Conservation (phyloP, 2,113 vertebrate species). For the Alectura lathami region DNA sequence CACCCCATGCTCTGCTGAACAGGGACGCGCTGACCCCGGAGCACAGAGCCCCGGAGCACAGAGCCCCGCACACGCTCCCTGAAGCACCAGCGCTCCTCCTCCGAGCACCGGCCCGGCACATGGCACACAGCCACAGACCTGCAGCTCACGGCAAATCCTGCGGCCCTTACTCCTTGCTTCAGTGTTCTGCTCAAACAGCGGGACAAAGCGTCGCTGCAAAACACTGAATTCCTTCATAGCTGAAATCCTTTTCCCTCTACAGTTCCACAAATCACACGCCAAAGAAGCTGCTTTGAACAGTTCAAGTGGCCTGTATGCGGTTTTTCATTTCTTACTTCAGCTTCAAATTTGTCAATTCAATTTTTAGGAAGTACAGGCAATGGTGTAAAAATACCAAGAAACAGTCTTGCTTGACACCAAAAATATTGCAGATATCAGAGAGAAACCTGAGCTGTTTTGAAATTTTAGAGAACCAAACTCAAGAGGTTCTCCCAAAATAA, state of each 20-base stretch:
- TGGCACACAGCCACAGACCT: too few relatives aligned
- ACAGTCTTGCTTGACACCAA: not conserved
- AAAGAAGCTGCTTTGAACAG: not conserved
- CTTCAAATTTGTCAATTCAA: not conserved
- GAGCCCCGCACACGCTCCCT: too few relatives aligned
- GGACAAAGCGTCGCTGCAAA: not conserved
- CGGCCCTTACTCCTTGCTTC: not conserved
- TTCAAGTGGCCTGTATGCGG: not conserved
- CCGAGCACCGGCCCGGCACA: too few relatives aligned
- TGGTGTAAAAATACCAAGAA: not conserved
- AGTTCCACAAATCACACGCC: not conserved
- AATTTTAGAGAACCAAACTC: not conserved
- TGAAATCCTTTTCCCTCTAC: not conserved
- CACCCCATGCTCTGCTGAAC: accelerated
- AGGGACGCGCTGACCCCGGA: not conserved
- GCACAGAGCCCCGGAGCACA: too few relatives aligned
- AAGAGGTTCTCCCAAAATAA: not conserved
- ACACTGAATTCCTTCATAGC: not conserved
- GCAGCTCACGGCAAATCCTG: not conserved
- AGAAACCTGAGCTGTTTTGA: not conserved
- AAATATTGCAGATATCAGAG: not conserved
- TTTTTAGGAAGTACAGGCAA: not conserved
- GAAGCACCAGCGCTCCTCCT: too few relatives aligned
- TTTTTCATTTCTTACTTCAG: not conserved
- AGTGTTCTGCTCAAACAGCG: not conserved